Conservation (phyloP, 2,888 invertebrate genomes). For the Barypeithes pellucidus region DNA sequence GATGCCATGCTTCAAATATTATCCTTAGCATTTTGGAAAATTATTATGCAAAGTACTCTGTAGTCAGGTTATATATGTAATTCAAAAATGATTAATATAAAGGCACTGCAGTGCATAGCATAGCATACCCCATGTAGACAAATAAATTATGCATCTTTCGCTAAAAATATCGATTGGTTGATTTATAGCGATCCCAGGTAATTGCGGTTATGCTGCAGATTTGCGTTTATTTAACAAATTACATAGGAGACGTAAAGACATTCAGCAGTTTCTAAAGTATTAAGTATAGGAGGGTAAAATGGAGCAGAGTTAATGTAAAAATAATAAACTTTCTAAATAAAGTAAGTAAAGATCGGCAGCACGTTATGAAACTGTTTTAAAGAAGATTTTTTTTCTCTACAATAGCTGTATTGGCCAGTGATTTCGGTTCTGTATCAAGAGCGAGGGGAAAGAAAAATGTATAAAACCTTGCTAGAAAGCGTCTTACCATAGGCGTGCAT, state of each 20-base stretch:
- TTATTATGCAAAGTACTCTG: no score
- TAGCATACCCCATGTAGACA: constrained; percentile 54
- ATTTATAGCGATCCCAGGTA: constrained; percentile 58
- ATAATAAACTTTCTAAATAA: no score
- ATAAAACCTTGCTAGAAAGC: no score
- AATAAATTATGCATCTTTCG: constrained; percentile 57
- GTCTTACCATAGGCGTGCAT: no score
- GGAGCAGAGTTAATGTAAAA: not conserved
- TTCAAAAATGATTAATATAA: constrained; percentile 24
- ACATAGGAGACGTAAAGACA: constrained; percentile 33
- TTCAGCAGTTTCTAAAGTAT: constrained; percentile 34
- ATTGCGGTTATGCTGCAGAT: constrained; percentile 57
- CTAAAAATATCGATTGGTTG: constrained; percentile 57
- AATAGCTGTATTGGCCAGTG: no score
- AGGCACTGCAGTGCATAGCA: constrained; percentile 2
- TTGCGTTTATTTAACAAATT: constrained; percentile 58
- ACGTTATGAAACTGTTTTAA: no score
- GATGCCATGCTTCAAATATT: no score
- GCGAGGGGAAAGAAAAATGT: no score
- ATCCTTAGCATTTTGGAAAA: no score
- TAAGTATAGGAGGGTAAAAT: constrained; percentile 17
- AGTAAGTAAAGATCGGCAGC: no score
- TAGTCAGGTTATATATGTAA: constrained; percentile 2
- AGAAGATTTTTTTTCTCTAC: no score
- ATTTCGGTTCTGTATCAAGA: no score